Evolutionary conservation across 2,113 vertebrate genomes (phyloP).

Genomic region (Zosterops lateralis): DNA sequence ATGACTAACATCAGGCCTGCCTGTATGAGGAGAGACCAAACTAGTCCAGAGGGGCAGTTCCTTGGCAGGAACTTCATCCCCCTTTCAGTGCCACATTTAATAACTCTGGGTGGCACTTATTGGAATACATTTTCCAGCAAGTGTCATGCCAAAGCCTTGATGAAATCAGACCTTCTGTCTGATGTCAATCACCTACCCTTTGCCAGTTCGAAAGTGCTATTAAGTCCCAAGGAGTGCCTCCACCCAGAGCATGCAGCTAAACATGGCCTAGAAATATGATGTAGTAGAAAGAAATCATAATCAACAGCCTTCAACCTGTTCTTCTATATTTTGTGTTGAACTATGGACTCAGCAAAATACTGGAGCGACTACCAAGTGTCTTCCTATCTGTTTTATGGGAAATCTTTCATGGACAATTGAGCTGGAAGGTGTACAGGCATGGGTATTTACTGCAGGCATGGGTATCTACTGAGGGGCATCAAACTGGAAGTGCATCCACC

Average conservation of each 20-base stretch:
- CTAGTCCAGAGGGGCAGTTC: conserved; percentile 11
- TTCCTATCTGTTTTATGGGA: neutral
- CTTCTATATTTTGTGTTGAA: neutral
- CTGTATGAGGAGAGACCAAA: neutral
- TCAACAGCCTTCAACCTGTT: neutral
- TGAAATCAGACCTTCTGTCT: conserved; percentile 48
- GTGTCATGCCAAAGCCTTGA: conserved; percentile 42
- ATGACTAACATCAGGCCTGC: neutral
- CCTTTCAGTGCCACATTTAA: conserved; percentile 25
- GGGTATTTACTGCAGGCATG: neutral
- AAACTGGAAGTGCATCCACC: neutral
- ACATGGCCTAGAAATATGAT: neutral
- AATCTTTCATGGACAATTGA: neutral
- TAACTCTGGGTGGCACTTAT: conserved; percentile 7
- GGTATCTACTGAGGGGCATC: neutral
- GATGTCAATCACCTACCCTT: conserved; percentile 41
- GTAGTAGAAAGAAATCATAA: neutral
- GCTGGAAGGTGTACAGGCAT: neutral
- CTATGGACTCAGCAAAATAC: neutral
- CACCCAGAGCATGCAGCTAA: neutral
- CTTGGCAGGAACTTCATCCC: conserved; percentile 37
- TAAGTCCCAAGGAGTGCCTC: neutral
- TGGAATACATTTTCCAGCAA: conserved; percentile 54
- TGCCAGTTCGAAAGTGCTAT: neutral
- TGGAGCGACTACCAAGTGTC: neutral